Conservation (phyloP, 2,888 invertebrate species). For the Dorcus parallelipipedus region DNA sequence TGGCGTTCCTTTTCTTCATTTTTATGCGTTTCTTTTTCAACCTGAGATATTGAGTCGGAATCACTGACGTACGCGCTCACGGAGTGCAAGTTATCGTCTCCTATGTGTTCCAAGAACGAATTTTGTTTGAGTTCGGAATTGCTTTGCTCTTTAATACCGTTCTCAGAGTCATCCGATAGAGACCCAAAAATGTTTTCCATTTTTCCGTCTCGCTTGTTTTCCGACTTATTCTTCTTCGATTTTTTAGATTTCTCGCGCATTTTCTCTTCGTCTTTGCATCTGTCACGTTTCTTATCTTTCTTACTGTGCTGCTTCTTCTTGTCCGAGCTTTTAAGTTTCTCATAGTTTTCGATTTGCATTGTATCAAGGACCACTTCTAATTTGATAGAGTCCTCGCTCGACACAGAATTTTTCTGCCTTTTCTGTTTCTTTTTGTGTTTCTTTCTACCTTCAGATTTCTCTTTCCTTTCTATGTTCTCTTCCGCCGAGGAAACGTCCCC, state of each 20-base stretch:
- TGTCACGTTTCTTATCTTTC: slow-evolving; percentile 62
- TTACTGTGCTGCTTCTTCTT: slow-evolving; percentile 51
- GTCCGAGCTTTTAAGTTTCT: slow-evolving; percentile 38
- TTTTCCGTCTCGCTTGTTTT: slow-evolving; percentile 66
- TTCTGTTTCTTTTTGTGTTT: slow-evolving; percentile 85
- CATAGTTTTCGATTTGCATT: slow-evolving; percentile 34
- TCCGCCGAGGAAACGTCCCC: slow-evolving; percentile 41
- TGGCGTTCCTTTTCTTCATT: slow-evolving; percentile 34
- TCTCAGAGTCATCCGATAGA: slow-evolving; percentile 67
- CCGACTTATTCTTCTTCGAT: slow-evolving; percentile 50
- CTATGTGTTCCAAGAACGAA: slow-evolving; percentile 22
- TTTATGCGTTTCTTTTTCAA: slow-evolving; percentile 28
- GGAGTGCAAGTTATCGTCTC: slow-evolving; percentile 25
- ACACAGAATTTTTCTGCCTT: slow-evolving; percentile 66
- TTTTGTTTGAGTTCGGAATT: slow-evolving; percentile 14
- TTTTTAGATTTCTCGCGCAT: slow-evolving; percentile 59
- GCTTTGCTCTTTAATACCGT: slow-evolving; percentile 37
- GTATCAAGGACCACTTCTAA: slow-evolving; percentile 36
- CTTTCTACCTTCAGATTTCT: slow-evolving; percentile 58
- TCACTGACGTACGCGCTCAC: slow-evolving; percentile 50
- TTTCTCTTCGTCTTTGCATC: slow-evolving; percentile 51
- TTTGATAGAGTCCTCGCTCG: slow-evolving; percentile 55
- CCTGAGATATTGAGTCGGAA: slow-evolving; percentile 42
- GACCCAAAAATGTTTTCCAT: slow-evolving; percentile 89
- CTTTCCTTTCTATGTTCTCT: slow-evolving; percentile 36